These are phyloP conservation scores for Chymomyza amoena DNA, from an alignment of 2,888 invertebrate species.

Conservation along the genomic window DNA sequence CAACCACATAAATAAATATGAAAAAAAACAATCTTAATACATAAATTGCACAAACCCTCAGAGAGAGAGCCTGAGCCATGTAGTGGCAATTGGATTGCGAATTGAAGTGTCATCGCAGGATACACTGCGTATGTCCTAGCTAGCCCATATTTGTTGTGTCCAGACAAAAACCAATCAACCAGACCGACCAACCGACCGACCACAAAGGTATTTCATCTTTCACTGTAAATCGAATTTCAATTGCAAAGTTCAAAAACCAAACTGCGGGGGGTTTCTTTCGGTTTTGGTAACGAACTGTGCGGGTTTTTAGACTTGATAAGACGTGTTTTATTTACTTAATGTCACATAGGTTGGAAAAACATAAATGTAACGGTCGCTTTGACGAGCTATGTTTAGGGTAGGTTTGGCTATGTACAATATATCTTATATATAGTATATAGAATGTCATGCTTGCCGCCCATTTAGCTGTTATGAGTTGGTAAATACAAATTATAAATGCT, in stretches of 20 bases:
- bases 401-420: constrained; percentile 24
- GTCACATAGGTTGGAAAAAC: background rate
- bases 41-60: constrained; percentile 12
- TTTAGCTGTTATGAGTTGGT: constrained; percentile 56
- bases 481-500: constrained; percentile 64
- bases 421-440: constrained; percentile 6
- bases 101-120: background rate
- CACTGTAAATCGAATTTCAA: background rate
- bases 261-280: background rate
- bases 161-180: constrained; percentile 54
- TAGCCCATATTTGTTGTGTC: background rate
- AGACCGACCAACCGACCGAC: constrained; percentile 17
- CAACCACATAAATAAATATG: background rate
- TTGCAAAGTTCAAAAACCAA: constrained; percentile 15
- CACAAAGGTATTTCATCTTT: constrained; percentile 12
- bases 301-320: background rate
- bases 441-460: constrained; percentile 23
- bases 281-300: background rate
- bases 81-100: background rate
- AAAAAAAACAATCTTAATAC: constrained; percentile 14
- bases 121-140: background rate
- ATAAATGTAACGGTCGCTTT: constrained; percentile 59
- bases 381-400: constrained; percentile 1
- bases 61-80: background rate
- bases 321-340: background rate